Evolutionary conservation across 1,140 invertebrate species (phyloP), one percentile per base, ranked within the genome.

Genomic region (Drosophila pectinifera): DNA sequence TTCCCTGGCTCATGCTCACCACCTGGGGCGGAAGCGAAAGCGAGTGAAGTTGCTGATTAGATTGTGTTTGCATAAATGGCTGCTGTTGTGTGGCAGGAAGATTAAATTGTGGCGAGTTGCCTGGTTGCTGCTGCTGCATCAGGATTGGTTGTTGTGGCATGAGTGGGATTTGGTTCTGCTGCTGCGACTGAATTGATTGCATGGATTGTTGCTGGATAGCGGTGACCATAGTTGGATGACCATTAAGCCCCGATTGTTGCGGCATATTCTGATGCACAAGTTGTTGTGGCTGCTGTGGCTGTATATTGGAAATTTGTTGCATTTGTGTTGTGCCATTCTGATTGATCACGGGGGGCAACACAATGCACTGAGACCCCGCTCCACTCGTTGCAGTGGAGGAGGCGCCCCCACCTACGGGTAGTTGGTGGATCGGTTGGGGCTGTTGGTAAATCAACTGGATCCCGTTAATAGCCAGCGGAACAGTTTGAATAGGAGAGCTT

Each of bases 371-470:
- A 10, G 31, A n/a, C 6, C 24, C 46, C n/a, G 57, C 20, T 62
- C 34, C 68, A 39, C 48, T 59, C 3, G 72, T 42, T 5, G 72
- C 28, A 34, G 68, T 51, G n/a, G 69, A 11, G 3, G 57, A 5
- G 49, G 31, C 18, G 20, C 49, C 18, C 11, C 49, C 16, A 14
- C 58, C 16, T 3, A 54, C 63, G 5, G 62, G 73, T 5, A 34
- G 49, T 43, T 59, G 64, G 38, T 45, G 63, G 4, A 67, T 49
- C 31, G 56, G 76, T 24, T 78, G 78, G 13, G 69, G 76, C 41
- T 90, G 88, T 41, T 90, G 88, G 48, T 91, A 88, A 42, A 90
- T 73, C 57, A 86, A 56, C 45, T 90, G 86, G 7, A 86, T 73
- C 39, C 75, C 80, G 55, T 80, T 89, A n/a, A 88, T 88, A 31